Evolutionary conservation across 1,140 invertebrate species (phyloP).

Genomic region (Amyelois transitella): DNA sequence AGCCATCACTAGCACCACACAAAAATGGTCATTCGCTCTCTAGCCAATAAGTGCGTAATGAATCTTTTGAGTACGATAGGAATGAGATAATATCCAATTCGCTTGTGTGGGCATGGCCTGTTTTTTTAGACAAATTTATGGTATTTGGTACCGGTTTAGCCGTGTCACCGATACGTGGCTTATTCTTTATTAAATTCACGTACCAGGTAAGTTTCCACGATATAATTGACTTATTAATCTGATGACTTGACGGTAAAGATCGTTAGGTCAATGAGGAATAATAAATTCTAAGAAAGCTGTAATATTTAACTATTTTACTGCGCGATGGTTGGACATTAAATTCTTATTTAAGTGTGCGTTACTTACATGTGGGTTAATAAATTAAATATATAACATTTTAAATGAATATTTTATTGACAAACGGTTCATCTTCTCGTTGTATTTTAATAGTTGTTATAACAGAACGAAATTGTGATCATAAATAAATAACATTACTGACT

Average conservation of each 20-base stretch:
- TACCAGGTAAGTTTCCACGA: background rate
- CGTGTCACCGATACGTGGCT: slow-evolving; percentile 40
- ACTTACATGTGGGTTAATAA: too few species aligned
- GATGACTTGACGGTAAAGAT: background rate
- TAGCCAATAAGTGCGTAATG: slow-evolving; percentile 68
- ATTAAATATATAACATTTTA: too few species aligned
- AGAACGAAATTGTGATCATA: too few species aligned
- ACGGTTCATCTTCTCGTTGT: too few species aligned
- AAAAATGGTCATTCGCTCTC: slow-evolving; percentile 62
- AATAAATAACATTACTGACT: too few species aligned
- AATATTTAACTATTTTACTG: background rate
- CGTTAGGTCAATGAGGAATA: background rate
- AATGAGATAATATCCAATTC: slow-evolving; percentile 61
- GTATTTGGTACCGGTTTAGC: slow-evolving; percentile 57
- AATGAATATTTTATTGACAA: too few species aligned
- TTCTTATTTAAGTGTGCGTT: background rate
- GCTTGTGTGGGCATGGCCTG: slow-evolving; percentile 52
- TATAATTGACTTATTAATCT: background rate
- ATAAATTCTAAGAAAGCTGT: background rate
- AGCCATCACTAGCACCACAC: slow-evolving; percentile 41
- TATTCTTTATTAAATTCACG: slow-evolving; percentile 24
- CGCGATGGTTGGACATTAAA: background rate
- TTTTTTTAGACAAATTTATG: slow-evolving; percentile 51
- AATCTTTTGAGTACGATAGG: slow-evolving; percentile 57
- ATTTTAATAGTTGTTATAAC: too few species aligned